phyloP scores from a whole-genome alignment of 2,113 vertebrate genomes.

The Tichodroma muraria region DNA sequence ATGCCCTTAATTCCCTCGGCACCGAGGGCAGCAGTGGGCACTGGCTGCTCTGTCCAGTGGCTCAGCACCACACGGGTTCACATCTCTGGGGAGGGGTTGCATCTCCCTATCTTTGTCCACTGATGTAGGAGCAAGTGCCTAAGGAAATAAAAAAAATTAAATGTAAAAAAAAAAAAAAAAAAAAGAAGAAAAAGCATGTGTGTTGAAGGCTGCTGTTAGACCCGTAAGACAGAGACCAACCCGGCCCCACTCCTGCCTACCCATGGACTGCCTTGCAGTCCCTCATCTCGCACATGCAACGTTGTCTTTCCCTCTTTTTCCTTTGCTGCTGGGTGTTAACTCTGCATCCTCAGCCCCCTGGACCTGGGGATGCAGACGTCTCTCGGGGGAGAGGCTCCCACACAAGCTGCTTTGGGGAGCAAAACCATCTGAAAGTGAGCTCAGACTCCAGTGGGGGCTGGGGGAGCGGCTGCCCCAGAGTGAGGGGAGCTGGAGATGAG shows the following conservation, averaged over 20 bases:
- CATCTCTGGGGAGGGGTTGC: neutral
- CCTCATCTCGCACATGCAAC: neutral
- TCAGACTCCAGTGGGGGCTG: rapidly evolving
- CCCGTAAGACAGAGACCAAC: neutral
- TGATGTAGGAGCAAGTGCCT: neutral
- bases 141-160: neutral
- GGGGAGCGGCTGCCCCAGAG: neutral
- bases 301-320: neutral
- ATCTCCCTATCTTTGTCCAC: rapidly evolving
- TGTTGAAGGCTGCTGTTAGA: neutral
- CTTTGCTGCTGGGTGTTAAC: neutral
- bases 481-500: neutral
- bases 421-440: neutral
- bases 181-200: rapidly evolving
- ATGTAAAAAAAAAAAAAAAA: too few species aligned
- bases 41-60: neutral
- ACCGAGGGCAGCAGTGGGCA: neutral
- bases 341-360: neutral
- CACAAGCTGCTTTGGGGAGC: neutral
- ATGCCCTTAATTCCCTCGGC: neutral
- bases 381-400: neutral
- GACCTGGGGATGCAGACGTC: rapidly evolving
- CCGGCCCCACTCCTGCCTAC: neutral
- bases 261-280: neutral
- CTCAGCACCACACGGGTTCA: neutral